Percentiles rank a stretch among this genome's conserved stretches.
These are phyloP conservation scores for Montipora efflorescens DNA, from an alignment of 64 coral and sea anemone species.

Conservation along the genomic window DNA sequence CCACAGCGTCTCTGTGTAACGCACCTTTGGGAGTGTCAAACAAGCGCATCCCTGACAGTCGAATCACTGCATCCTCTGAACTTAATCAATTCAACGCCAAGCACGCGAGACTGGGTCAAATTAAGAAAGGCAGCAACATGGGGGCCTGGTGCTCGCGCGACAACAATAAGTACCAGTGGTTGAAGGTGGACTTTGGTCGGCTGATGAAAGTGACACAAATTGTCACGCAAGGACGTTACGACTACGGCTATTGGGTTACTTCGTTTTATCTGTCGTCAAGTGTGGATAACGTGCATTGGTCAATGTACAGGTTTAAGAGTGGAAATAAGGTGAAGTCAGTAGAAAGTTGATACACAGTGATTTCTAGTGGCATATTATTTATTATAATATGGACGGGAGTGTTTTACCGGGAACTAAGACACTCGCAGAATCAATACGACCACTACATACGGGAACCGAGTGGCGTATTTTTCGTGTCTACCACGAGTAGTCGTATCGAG, in stretches of 20 bases:
- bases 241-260: constrained; percentile 53
- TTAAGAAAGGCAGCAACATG: constrained; percentile 22
- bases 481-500: too few species aligned
- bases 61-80: constrained; percentile 74
- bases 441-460: too few species aligned
- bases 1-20: constrained; percentile 67
- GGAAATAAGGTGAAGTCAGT: constrained; percentile 51
- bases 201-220: constrained; percentile 45
- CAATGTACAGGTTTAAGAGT: constrained; percentile 41
- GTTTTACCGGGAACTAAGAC: too few species aligned
- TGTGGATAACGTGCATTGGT: constrained; percentile 66
- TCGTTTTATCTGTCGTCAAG: constrained; percentile 55
- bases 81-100: constrained; percentile 66
- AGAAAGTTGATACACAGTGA: background rate
- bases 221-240: constrained; percentile 60
- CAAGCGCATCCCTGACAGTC: constrained; percentile 42
- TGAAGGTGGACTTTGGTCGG: constrained; percentile 66
- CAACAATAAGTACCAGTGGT: constrained; percentile 85
- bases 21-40: constrained; percentile 67
- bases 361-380: background rate
- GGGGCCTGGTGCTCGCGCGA: constrained; percentile 75
- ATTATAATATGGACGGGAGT: background rate
- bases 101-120: constrained; percentile 67
- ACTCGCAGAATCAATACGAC: too few species aligned
- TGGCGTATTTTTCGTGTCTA: too few species aligned